These are phyloP conservation scores for Tiaroga cobitis DNA, from an alignment of 2,797 vertebrate species.

Conservation along the genomic window DNA sequence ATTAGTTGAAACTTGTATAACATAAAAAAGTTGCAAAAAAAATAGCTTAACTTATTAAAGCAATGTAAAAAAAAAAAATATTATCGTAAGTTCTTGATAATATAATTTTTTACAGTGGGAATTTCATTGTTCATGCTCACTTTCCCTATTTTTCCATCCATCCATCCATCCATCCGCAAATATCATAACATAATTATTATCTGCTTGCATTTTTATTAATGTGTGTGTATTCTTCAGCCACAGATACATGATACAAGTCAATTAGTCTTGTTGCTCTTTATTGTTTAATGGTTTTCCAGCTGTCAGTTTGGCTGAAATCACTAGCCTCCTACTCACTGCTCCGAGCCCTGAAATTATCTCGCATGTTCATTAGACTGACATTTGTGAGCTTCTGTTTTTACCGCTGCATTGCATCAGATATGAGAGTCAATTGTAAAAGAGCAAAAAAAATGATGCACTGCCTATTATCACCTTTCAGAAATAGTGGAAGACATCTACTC, in stretches of 20 bases:
- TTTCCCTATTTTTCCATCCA: no score
- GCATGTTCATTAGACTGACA: slow-evolving; percentile 7
- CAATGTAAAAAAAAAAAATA: no score
- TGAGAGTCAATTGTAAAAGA: not conserved
- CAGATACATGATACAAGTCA: slow-evolving; percentile 6
- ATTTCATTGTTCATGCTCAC: no score
- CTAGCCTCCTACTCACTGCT: slow-evolving; percentile 5
- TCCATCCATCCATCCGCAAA: not conserved
- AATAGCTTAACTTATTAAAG: no score
- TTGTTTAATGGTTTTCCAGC: slow-evolving; percentile 19
- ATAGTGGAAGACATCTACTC: slow-evolving; percentile 8
- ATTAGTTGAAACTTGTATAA: no score
- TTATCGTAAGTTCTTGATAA: no score
- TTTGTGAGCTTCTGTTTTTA: slow-evolving; percentile 7
- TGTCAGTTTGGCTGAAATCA: slow-evolving; percentile 13
- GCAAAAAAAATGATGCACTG: not conserved
- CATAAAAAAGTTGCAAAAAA: no score
- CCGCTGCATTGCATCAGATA: slow-evolving; percentile 16
- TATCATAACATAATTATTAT: not conserved
- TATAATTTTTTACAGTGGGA: no score
- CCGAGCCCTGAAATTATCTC: slow-evolving; percentile 7
- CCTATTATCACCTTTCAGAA: slow-evolving; percentile 29
- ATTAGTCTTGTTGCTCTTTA: slow-evolving; percentile 6
- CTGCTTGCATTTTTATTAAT: not conserved
- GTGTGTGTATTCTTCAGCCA: not conserved